Base-by-base conservation (phyloP, 1,140 invertebrate genomes). In the Diorhabda carinulata region DNA sequence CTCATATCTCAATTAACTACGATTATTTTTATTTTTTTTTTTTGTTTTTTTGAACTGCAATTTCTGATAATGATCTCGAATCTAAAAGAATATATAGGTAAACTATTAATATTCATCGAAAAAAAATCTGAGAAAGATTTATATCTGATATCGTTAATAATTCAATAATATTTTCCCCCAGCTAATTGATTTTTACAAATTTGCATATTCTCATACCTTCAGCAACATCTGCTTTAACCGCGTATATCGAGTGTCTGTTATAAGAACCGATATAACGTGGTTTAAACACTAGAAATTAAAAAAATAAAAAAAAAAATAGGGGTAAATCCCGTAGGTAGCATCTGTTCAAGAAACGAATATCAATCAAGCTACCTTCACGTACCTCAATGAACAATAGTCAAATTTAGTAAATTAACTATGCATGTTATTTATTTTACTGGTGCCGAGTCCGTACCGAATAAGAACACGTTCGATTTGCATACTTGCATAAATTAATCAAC, bases 321-420 rank as follows among this genome's bases (percentile, higher is more conserved):
- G 63, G 63, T 57, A 52, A 56, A 44, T 43, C 43, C 47, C 63
- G 44, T n/a, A 44, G n/a, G 43, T 47, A 8, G n/a, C 63, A 64
- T 64, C 44, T 57, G 63, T 57, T 41, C 63, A 45, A 52, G 44
- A 64, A 45, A 25, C 52, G 5, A 57, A 64, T 43, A 40, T 64
- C 63, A 64, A 64, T 64, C 63, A 64, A 42, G 47, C 9, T 41
- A 64, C 63, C 63, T 64, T 42, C 63, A 42, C 45, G 10, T 43
- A 10, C 61, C 8, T 10, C 43, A 44, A 41, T 42, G 63, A 64
- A 64, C 63, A 64, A 64, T 64, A 41, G 45, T 9, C 44, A 25
- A 64, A 64, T 64, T 64, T 64, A 41, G 44, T 9, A 64, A 64
- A 64, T 64, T 64, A 64, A 64, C 63, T 64, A 64, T 64, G 63